A percentile compares a stretch with the other conserved stretches of the same genome.
Conservation (phyloP, 35 echinoderm and acorn worm genomes). For the Apostichopus californicus region DNA sequence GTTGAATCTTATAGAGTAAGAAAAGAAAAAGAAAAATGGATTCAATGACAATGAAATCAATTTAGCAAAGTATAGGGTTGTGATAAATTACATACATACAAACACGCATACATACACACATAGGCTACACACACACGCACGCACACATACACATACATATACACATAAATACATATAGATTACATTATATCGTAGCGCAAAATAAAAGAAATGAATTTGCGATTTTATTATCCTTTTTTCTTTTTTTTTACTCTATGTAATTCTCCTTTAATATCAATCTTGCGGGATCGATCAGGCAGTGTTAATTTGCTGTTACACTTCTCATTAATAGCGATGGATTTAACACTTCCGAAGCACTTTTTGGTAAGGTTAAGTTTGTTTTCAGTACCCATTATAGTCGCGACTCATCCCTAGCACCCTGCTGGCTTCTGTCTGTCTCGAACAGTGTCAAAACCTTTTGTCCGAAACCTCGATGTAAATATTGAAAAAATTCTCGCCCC, state of each 20-base stretch:
- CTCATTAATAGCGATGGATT: neutral
- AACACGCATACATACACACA: too few species aligned
- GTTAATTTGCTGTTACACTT: conserved; percentile 32
- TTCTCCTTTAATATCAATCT: neutral
- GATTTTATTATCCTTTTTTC: neutral
- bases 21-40: too few species aligned
- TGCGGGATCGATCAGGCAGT: neutral
- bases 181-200: too few species aligned
- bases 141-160: too few species aligned
- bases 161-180: too few species aligned
- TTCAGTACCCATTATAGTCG: conserved; percentile 27
- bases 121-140: too few species aligned
- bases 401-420: conserved; percentile 38
- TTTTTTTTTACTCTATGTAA: neutral
- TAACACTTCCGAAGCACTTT: conserved; percentile 10
- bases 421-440: conserved; percentile 40
- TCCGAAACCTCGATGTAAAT: conserved; percentile 9
- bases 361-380: conserved; percentile 25
- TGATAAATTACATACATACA: too few species aligned
- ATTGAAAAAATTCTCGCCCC: conserved; percentile 8
- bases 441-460: conserved; percentile 13
- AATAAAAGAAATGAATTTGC: too few species aligned
- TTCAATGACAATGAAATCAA: too few species aligned
- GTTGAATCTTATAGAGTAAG: too few species aligned
- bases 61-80: too few species aligned